These are phyloP conservation scores for Littorina saxatilis DNA, from an alignment of 1,140 invertebrate species.

Conservation along the genomic window DNA sequence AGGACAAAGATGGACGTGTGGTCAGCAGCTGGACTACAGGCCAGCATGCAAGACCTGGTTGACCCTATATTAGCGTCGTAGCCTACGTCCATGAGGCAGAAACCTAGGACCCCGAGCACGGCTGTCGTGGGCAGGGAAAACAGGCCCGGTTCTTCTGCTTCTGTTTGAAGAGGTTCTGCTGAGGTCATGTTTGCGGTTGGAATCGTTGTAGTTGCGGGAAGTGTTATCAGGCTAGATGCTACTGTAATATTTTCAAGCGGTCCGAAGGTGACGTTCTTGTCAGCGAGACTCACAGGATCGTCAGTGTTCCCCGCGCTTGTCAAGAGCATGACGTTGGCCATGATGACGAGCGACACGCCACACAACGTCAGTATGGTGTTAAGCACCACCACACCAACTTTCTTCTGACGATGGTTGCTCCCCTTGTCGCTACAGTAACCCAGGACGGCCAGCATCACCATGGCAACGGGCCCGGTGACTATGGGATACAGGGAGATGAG, in stretches of 20 bases:
- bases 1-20: not conserved
- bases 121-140: not conserved
- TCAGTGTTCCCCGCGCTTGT: not conserved
- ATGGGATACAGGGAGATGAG: not conserved
- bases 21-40: not conserved
- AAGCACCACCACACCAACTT: not conserved
- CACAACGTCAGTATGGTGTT: not conserved
- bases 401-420: not conserved
- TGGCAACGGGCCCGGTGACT: constrained; percentile 1
- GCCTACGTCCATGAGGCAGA: not conserved
- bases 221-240: too few relatives aligned
- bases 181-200: too few relatives aligned
- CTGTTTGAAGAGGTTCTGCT: too few relatives aligned
- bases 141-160: not conserved
- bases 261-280: too few relatives aligned
- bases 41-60: not conserved
- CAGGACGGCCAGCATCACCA: not conserved
- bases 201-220: too few relatives aligned
- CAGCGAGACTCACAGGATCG: too few relatives aligned
- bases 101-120: not conserved
- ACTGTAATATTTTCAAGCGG: too few relatives aligned
- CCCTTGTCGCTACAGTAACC: constrained; percentile 13
- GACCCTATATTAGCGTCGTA: constrained; percentile 1
- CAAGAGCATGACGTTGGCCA: not conserved
- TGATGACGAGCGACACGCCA: not conserved